Evolutionary conservation across 2,797 vertebrate species (phyloP).

Genomic region (Paratrypauchen microcephalus): DNA sequence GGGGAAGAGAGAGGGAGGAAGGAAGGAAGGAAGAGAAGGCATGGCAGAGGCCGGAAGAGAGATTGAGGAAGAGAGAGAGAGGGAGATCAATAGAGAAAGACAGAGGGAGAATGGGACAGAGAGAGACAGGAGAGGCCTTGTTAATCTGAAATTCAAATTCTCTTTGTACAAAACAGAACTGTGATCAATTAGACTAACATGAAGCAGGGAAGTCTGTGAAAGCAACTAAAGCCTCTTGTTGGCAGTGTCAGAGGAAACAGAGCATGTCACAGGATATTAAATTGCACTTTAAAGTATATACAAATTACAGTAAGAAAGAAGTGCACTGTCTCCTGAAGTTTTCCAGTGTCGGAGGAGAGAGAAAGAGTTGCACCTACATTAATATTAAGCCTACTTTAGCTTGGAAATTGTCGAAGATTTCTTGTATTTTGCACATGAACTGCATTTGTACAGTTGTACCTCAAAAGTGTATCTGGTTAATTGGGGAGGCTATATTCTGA

Average conservation of each 20-base stretch:
- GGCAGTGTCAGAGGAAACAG: conserved; percentile 54
- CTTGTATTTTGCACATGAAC: no score
- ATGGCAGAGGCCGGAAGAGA: neutral
- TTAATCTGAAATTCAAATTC: conserved; percentile 2
- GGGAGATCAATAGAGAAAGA: neutral
- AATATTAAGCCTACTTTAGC: conserved; percentile 9
- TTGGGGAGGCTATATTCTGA: no score
- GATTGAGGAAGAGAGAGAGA: neutral
- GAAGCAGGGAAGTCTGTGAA: conserved; percentile 22
- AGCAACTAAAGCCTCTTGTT: conserved; percentile 31
- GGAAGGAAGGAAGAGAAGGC: neutral
- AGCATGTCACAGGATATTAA: conserved; percentile 59
- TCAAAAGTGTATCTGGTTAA: no score
- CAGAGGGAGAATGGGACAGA: neutral
- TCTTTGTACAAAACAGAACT: conserved; percentile 5
- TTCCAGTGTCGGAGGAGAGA: conserved; percentile 70
- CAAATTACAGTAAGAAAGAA: conserved; percentile 43
- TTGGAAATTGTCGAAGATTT: no score
- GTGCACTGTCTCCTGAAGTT: conserved; percentile 54
- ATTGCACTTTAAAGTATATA: conserved; percentile 34
- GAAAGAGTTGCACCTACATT: conserved; percentile 50
- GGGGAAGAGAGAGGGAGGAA: neutral
- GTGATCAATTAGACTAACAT: conserved; percentile 31
- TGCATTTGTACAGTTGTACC: no score
- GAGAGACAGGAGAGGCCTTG: neutral